Conservation (phyloP, 1,140 invertebrate species). For the Sycophila sp. region DNA sequence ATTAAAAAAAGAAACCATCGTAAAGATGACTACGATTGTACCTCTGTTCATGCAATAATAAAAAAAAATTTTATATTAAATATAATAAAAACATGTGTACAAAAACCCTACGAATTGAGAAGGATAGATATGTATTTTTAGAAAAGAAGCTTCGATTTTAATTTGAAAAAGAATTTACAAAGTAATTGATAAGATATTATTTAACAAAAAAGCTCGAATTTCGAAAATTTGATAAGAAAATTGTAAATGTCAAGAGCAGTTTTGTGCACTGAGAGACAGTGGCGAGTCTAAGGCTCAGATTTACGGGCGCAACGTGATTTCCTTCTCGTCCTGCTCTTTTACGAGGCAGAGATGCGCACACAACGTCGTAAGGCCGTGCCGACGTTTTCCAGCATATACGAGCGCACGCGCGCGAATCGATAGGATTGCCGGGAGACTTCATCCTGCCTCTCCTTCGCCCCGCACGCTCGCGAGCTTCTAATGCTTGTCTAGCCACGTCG, state of each 20-base stretch:
- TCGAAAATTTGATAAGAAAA: no score
- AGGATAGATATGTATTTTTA: no score
- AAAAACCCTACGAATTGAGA: no score
- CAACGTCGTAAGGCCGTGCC: conserved; percentile 10
- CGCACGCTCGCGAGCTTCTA: no score
- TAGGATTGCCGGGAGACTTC: conserved; percentile 3
- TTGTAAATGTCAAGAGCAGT: no score
- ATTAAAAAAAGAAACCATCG: neutral
- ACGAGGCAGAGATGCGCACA: neutral
- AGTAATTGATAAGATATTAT: no score
- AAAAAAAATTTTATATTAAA: conserved; percentile 35
- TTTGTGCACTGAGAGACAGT: no score
- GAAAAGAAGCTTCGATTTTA: no score
- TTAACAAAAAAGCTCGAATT: no score
- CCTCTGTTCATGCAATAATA: conserved; percentile 31
- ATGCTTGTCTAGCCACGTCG: neutral
- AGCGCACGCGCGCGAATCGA: conserved; percentile 4
- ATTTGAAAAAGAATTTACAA: no score
- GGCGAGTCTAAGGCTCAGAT: no score
- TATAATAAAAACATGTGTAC: no score
- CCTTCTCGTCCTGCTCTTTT: neutral
- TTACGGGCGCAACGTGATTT: neutral
- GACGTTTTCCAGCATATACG: neutral
- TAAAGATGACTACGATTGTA: conserved; percentile 27
- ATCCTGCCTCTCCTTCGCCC: neutral